Evolutionary conservation across 2,797 vertebrate species (phyloP).

Genomic region (Toxotes lorentzi): DNA sequence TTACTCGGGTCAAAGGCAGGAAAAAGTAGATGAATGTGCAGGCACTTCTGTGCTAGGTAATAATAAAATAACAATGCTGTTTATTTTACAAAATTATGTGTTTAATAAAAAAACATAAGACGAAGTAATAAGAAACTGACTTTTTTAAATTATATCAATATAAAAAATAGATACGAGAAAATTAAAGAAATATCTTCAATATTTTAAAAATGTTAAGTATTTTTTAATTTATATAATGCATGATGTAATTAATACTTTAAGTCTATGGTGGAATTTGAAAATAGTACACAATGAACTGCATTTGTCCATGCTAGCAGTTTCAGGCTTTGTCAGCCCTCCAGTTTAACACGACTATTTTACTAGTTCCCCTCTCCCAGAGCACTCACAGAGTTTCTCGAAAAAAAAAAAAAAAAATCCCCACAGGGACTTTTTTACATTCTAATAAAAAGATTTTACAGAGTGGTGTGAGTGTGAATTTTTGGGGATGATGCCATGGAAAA

Average conservation of each 20-base stretch:
- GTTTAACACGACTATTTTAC: slow-evolving; percentile 64
- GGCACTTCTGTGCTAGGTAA: neutral
- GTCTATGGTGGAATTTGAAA: neutral
- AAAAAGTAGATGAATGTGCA: slow-evolving; percentile 43
- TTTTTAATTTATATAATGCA: neutral
- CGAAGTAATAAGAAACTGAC: too few species aligned
- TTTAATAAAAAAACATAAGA: neutral
- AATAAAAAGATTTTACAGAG: slow-evolving; percentile 86
- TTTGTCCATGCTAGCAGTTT: slow-evolving; percentile 9
- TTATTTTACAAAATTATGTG: neutral
- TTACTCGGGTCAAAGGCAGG: slow-evolving; percentile 45
- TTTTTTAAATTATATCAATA: too few species aligned
- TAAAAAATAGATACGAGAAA: neutral
- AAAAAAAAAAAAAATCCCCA: slow-evolving; percentile 67
- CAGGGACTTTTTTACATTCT: slow-evolving; percentile 83
- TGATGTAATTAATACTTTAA: slow-evolving; percentile 1
- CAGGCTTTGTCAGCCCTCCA: slow-evolving; percentile 46
- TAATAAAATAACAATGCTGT: neutral
- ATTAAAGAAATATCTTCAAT: neutral
- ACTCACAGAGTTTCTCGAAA: slow-evolving; percentile 57
- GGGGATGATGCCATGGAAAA: slow-evolving; percentile 72
- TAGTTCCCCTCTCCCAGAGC: slow-evolving; percentile 56
- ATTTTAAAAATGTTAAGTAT: neutral
- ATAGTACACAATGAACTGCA: slow-evolving; percentile 11
- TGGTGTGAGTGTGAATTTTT: slow-evolving; percentile 69